phyloP scores from a whole-genome alignment of 2,888 invertebrate genomes.

The Plusia festucae region DNA sequence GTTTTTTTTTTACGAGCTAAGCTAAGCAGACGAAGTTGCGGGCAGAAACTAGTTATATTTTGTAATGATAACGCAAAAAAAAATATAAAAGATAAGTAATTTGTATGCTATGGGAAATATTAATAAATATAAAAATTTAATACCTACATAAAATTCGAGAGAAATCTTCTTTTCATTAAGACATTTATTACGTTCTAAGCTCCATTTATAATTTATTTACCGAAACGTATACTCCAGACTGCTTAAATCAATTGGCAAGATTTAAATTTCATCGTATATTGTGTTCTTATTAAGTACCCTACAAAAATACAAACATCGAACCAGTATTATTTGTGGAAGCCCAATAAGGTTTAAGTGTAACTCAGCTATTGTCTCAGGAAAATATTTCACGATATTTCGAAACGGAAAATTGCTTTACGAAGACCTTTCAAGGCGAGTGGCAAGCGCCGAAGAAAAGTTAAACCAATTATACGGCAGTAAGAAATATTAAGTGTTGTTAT shows the following conservation, averaged over 20 bases:
- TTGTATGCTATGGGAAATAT: no score
- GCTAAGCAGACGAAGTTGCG: no score
- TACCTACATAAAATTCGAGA: no score
- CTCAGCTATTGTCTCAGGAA: constrained; percentile 43
- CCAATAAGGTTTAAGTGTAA: constrained; percentile 38
- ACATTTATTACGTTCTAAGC: not conserved
- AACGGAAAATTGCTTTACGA: constrained; percentile 73
- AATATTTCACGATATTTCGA: constrained; percentile 62
- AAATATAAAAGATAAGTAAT: no score
- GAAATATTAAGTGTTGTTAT: constrained; percentile 54
- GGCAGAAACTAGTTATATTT: no score
- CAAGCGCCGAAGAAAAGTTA: constrained; percentile 70
- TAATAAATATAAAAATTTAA: no score
- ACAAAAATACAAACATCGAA: constrained; percentile 27
- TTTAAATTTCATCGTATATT: constrained; percentile 13
- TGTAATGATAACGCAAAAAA: no score
- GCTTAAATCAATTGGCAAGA: constrained; percentile 1
- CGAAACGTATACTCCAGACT: not conserved
- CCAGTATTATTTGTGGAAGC: constrained; percentile 22
- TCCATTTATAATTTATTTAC: not conserved
- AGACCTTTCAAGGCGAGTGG: constrained; percentile 77
- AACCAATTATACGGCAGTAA: constrained; percentile 72
- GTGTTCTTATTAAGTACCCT: constrained; percentile 4
- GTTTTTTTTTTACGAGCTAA: no score
- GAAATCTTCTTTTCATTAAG: no score